A percentile compares a stretch with the other conserved stretches of the same genome.
Evolutionary conservation across 2,888 invertebrate species (phyloP).

Genomic region (Campoletis raptor): DNA sequence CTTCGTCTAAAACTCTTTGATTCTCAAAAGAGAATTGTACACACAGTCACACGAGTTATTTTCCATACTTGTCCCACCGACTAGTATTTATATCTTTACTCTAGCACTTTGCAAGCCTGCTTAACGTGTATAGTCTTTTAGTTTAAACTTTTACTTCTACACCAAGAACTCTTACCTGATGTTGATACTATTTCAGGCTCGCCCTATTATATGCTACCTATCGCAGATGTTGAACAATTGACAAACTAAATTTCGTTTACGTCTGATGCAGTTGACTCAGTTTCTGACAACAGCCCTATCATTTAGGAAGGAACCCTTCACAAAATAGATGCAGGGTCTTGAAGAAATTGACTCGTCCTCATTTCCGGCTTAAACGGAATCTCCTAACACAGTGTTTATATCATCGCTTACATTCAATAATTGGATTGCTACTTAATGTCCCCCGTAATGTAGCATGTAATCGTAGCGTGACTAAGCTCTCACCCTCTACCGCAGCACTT

Average conservation of each 20-base stretch:
- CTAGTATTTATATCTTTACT: conserved; percentile 8
- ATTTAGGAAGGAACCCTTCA: too few relatives aligned
- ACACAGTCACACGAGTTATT: conserved; percentile 27
- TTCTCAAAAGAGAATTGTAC: conserved; percentile 54
- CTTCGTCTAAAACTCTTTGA: conserved; percentile 47
- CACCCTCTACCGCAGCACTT: conserved; percentile 3
- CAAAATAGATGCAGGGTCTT: neutral
- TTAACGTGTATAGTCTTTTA: neutral
- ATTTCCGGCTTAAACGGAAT: neutral
- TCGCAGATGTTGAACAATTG: neutral
- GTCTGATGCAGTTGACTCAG: neutral
- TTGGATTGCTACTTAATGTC: neutral
- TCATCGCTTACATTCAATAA: neutral
- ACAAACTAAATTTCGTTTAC: neutral
- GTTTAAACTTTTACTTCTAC: neutral
- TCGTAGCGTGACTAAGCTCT: conserved; percentile 4
- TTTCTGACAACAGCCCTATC: neutral
- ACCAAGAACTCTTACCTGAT: neutral
- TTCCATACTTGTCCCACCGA: conserved; percentile 36
- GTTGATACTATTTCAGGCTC: neutral
- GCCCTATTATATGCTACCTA: neutral
- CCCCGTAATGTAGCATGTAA: conserved; percentile 2
- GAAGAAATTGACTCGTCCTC: neutral
- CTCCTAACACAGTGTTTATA: neutral
- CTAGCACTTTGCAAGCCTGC: conserved; percentile 25